phyloP scores from a whole-genome alignment of 30 jellyfish, hydroid and myxozoan genomes.

The Hydractinia symbiolongicarpus region DNA sequence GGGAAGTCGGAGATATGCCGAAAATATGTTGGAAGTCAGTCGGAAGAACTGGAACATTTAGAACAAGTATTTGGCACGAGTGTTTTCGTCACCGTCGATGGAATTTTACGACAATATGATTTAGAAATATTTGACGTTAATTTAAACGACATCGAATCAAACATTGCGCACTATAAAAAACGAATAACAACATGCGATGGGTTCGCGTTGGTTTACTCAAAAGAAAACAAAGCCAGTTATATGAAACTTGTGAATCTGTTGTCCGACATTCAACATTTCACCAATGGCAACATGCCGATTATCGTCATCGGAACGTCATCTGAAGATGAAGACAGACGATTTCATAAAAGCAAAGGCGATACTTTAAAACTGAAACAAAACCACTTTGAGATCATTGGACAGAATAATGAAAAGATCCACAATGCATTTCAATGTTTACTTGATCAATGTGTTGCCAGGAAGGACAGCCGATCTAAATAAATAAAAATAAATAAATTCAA shows the following conservation, averaged over 20 bases:
- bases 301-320: background rate
- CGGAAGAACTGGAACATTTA: background rate
- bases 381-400: no score
- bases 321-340: no score
- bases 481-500: no score
- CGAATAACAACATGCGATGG: constrained; percentile 7
- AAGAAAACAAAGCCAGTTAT: background rate
- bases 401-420: no score
- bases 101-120: constrained; percentile 12
- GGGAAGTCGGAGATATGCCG: background rate
- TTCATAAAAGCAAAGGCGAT: no score
- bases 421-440: no score
- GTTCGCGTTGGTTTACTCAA: background rate
- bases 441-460: no score
- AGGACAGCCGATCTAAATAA: no score
- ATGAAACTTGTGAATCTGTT: background rate
- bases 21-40: background rate
- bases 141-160: background rate
- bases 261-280: background rate
- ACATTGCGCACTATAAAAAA: background rate
- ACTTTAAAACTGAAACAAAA: no score
- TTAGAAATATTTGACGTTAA: constrained; percentile 5
- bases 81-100: constrained; percentile 1
- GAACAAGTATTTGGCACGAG: background rate
- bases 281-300: background rate